phyloP scores from a whole-genome alignment of 2,888 invertebrate genomes.

The Ryuthela nishihirai region DNA sequence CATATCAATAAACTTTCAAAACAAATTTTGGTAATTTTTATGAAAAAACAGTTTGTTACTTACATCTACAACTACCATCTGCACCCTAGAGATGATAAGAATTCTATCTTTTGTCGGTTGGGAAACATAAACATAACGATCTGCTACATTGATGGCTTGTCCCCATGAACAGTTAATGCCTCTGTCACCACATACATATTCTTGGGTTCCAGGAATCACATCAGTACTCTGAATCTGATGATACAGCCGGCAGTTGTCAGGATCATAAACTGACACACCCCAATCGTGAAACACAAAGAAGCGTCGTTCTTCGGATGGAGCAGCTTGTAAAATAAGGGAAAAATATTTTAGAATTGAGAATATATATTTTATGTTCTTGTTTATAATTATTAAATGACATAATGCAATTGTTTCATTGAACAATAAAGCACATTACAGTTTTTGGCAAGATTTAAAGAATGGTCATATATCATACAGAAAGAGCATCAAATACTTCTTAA shows the following conservation, averaged over 20 bases:
- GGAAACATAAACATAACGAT: slow-evolving; percentile 67
- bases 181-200: slow-evolving; percentile 68
- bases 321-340: too few species aligned
- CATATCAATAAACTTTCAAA: too few species aligned
- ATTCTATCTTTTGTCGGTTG: slow-evolving; percentile 68
- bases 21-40: too few species aligned
- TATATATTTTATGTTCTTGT: too few species aligned
- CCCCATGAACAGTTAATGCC: slow-evolving; percentile 67
- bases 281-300: slow-evolving; percentile 72
- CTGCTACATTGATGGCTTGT: slow-evolving; percentile 65
- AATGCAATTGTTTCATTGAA: too few species aligned
- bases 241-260: slow-evolving; percentile 64
- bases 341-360: too few species aligned
- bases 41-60: too few species aligned
- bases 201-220: slow-evolving; percentile 66
- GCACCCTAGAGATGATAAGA: slow-evolving; percentile 66
- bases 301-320: slow-evolving; percentile 47
- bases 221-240: slow-evolving; percentile 67
- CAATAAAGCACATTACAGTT: too few species aligned
- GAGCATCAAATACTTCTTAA: too few species aligned
- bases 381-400: too few species aligned
- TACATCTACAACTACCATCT: slow-evolving; percentile 67
- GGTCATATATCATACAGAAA: too few species aligned
- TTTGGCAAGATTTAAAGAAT: too few species aligned
- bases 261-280: slow-evolving; percentile 70